These are phyloP conservation scores for Netelia virgata DNA, from an alignment of 2,888 invertebrate species.

Conservation along the genomic window DNA sequence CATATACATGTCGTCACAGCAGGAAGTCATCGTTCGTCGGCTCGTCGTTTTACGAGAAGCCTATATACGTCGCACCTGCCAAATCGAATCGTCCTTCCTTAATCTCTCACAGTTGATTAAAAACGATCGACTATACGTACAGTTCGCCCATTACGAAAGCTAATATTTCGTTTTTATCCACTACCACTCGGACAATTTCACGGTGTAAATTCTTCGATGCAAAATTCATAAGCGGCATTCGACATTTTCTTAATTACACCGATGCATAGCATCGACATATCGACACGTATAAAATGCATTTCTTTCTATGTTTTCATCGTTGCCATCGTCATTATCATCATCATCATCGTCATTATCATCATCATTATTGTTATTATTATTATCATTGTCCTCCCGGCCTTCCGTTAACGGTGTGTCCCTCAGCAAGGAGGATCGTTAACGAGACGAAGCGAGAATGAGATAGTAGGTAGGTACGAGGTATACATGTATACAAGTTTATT, in stretches of 20 bases:
- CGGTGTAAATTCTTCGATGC: background rate
- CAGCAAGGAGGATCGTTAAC: constrained; percentile 55
- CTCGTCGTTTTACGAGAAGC: constrained; percentile 51
- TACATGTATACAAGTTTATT: constrained; percentile 1
- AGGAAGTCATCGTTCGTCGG: constrained; percentile 69
- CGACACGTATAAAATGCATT: constrained; percentile 29
- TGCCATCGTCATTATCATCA: constrained; percentile 46
- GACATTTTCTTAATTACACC: constrained; percentile 1
- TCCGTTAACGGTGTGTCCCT: constrained; percentile 42
- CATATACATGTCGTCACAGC: constrained; percentile 58
- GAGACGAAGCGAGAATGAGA: constrained; percentile 60
- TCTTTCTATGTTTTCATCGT: constrained; percentile 40
- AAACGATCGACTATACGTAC: constrained; percentile 41
- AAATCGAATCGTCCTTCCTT: constrained; percentile 66
- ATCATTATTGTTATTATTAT: constrained; percentile 27
- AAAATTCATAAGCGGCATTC: constrained; percentile 4
- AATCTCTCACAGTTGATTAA: constrained; percentile 63
- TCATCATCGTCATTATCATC: constrained; percentile 34
- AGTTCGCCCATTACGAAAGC: background rate
- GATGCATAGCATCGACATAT: background rate
- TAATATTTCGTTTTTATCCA: too few species aligned
- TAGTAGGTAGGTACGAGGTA: constrained; percentile 1
- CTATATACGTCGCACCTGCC: constrained; percentile 57
- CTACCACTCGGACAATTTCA: too few species aligned
- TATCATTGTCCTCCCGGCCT: constrained; percentile 19